A percentile compares a stretch with the other conserved stretches of the same genome.
These are phyloP conservation scores for Oryzias melastigma DNA, from an alignment of 2,113 vertebrate genomes.

Conservation along the genomic window DNA sequence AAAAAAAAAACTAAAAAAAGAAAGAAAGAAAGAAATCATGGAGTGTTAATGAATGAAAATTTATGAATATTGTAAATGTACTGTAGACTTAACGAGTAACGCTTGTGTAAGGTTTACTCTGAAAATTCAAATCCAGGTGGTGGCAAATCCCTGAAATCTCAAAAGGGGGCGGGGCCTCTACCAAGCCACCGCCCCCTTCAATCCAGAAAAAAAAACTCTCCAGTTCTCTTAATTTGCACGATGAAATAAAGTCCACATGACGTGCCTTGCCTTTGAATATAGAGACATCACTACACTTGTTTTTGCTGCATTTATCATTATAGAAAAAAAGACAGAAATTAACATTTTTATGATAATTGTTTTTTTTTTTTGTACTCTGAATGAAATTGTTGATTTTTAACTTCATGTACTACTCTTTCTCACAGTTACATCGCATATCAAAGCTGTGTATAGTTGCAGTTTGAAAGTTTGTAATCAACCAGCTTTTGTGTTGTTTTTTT, in stretches of 20 bases:
- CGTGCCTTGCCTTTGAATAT: conserved; percentile 99
- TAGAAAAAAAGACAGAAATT: conserved; percentile 80
- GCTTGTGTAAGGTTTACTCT: conserved; percentile 71
- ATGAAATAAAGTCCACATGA: conserved; percentile 99
- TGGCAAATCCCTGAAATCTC: conserved; percentile 83
- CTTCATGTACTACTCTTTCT: conserved; percentile 97
- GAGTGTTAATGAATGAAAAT: conserved; percentile 72
- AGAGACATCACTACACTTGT: conserved; percentile 98
- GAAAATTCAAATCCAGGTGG: conserved; percentile 73
- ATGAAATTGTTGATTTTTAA: conserved; percentile 99
- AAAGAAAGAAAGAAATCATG: conserved; percentile 41
- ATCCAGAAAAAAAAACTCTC: conserved; percentile 87
- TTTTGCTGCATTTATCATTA: conserved; percentile 99
- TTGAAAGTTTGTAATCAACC: conserved; percentile 99
- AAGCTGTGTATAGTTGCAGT: conserved; percentile 99
- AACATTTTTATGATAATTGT: conserved; percentile 98
- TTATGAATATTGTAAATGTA: conserved; percentile 63
- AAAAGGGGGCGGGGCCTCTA: conserved; percentile 85
- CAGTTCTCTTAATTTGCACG: conserved; percentile 99
- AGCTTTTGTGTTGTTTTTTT: conserved; percentile 80
- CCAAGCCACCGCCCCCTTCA: conserved; percentile 86
- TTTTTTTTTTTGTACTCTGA: conserved; percentile 97
- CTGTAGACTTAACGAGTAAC: conserved; percentile 72
- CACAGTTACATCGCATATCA: conserved; percentile 99
- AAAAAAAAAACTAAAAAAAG: conserved; percentile 51